Percentiles rank a stretch among this genome's conserved stretches.
These are phyloP conservation scores for Apantesis nais DNA, from an alignment of 2,888 invertebrate species.

Conservation along the genomic window DNA sequence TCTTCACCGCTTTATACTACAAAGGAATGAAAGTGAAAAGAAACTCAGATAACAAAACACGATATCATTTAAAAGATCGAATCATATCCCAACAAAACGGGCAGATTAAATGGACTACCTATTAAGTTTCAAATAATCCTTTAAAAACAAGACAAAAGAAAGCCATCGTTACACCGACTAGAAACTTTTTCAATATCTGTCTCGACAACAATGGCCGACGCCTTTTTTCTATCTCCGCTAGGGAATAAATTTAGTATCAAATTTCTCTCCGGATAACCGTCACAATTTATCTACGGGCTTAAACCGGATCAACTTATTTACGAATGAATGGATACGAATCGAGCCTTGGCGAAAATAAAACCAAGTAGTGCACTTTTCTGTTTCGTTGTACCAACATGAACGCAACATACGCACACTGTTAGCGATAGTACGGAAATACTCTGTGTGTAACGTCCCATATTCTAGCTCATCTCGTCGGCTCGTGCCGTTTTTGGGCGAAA, in stretches of 20 bases:
- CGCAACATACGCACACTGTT: constrained; percentile 71
- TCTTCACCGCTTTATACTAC: constrained; percentile 51
- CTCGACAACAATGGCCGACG: constrained; percentile 68
- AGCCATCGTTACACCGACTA: constrained; percentile 60
- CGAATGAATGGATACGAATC: constrained; percentile 50
- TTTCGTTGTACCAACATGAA: constrained; percentile 57
- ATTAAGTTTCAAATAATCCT: constrained; percentile 70
- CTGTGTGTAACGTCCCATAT: constrained; percentile 79
- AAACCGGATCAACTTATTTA: constrained; percentile 54
- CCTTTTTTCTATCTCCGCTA: constrained; percentile 60
- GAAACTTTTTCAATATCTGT: constrained; percentile 79
- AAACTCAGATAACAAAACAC: constrained; percentile 52
- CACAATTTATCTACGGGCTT: constrained; percentile 58
- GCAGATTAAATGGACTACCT: constrained; percentile 63
- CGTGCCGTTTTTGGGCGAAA: constrained; percentile 67
- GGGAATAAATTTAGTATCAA: constrained; percentile 68
- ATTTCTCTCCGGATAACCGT: constrained; percentile 61
- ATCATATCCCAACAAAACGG: constrained; percentile 63
- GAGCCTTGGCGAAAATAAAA: constrained; percentile 53
- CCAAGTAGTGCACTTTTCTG: constrained; percentile 74
- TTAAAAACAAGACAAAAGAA: constrained; percentile 71
- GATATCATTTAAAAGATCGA: constrained; percentile 53
- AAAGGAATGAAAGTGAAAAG: constrained; percentile 61
- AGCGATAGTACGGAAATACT: constrained; percentile 80
- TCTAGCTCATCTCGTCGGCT: constrained; percentile 73